Percentiles rank a stretch among this genome's conserved stretches.
Evolutionary conservation across 2,888 invertebrate species (phyloP).

Genomic region (Copidosoma aretas): DNA sequence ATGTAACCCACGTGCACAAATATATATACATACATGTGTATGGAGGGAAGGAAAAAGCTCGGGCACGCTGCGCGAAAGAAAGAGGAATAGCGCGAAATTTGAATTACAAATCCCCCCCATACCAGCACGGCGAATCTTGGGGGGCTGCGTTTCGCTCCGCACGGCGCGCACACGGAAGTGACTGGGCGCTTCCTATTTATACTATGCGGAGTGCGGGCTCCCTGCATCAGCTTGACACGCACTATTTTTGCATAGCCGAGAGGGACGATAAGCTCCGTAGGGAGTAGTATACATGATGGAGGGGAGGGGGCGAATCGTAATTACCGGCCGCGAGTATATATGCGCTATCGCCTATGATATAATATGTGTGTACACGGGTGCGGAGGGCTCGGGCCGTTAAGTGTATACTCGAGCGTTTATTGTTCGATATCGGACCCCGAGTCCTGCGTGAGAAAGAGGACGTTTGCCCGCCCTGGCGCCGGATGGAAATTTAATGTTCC

Average conservation of each 20-base stretch:
- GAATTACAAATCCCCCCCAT: conserved; percentile 39
- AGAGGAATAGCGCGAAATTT: conserved; percentile 39
- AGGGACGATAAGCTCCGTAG: neutral
- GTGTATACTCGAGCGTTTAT: neutral
- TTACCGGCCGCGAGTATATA: conserved; percentile 11
- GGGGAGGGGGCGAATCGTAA: conserved; percentile 12
- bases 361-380: too few relatives aligned
- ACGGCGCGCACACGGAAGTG: neutral
- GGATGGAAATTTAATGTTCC: neutral
- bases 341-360: too few relatives aligned
- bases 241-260: conserved; percentile 25
- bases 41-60: too few relatives aligned
- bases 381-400: too few relatives aligned
- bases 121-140: conserved; percentile 6
- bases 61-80: conserved; percentile 3
- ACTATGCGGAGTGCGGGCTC: neutral
- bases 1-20: too few relatives aligned
- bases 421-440: too few relatives aligned
- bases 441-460: too few relatives aligned
- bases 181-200: neutral
- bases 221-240: conserved; percentile 21
- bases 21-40: too few relatives aligned
- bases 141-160: neutral
- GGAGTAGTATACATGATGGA: neutral
- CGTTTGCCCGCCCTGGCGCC: too few relatives aligned